These are phyloP conservation scores for Pseudomyrmex concolor DNA, from an alignment of 1,140 invertebrate species.

Conservation along the genomic window DNA sequence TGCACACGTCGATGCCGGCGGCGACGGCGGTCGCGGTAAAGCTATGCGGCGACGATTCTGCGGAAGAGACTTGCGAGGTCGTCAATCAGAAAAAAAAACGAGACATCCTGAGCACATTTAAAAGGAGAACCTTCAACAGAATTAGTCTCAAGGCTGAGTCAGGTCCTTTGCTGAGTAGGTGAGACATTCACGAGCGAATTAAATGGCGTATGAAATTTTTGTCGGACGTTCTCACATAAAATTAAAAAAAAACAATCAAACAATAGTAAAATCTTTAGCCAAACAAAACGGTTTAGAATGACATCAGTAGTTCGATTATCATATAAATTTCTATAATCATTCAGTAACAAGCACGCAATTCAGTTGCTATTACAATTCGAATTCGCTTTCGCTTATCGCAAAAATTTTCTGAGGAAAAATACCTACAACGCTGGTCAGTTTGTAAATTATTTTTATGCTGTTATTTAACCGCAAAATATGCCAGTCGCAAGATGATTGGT, in stretches of 20 bases:
- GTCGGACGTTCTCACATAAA: not conserved
- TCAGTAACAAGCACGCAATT: too few relatives aligned
- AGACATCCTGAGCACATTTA: slow-evolving; percentile 70
- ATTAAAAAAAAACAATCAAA: too few relatives aligned
- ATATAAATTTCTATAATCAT: too few relatives aligned
- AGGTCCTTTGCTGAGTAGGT: slow-evolving; percentile 78
- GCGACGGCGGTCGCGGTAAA: slow-evolving; percentile 69
- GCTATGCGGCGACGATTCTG: slow-evolving; percentile 63
- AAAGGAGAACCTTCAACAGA: slow-evolving; percentile 75
- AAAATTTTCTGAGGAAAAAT: not conserved
- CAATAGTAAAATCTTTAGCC: too few relatives aligned
- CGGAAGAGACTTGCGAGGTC: slow-evolving; percentile 49
- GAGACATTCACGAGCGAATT: not conserved
- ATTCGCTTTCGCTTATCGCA: slow-evolving; percentile 2
- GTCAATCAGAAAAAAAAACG: slow-evolving; percentile 65
- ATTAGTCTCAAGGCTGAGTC: slow-evolving; percentile 77
- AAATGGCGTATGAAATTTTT: not conserved
- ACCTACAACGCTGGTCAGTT: not conserved
- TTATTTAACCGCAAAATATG: not conserved
- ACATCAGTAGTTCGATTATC: too few relatives aligned
- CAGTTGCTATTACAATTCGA: not conserved
- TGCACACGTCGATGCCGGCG: slow-evolving; percentile 69
- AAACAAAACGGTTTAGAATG: too few relatives aligned
- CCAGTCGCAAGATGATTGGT: not conserved
- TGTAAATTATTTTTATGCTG: not conserved